These are phyloP conservation scores for Pionites leucogaster DNA, from an alignment of 2,113 vertebrate species.

Conservation along the genomic window DNA sequence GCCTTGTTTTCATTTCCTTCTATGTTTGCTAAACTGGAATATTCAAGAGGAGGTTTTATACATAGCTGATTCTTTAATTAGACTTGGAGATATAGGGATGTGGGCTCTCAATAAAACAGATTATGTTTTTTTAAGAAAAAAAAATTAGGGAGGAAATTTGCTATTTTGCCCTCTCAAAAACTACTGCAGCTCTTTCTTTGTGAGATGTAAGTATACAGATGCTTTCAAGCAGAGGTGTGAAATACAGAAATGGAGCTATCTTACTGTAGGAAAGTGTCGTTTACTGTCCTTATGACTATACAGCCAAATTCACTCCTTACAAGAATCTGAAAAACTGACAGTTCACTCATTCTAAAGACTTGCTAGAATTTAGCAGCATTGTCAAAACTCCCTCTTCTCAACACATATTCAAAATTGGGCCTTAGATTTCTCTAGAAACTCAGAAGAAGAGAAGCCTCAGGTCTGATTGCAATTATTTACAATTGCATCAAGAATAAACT, in stretches of 20 bases:
- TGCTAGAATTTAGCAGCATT: background rate
- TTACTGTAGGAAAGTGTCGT: background rate
- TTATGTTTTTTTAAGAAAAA: background rate
- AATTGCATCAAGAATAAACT: background rate
- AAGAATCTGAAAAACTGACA: background rate
- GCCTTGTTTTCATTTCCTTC: background rate
- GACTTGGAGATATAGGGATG: background rate
- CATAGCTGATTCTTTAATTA: background rate
- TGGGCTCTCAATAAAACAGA: background rate
- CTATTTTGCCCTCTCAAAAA: background rate
- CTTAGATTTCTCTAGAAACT: background rate
- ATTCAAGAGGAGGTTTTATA: background rate
- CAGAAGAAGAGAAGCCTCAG: background rate
- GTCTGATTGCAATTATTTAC: background rate
- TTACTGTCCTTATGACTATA: background rate
- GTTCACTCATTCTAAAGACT: background rate
- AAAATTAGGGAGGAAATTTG: background rate
- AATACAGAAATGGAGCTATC: background rate
- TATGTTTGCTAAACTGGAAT: background rate
- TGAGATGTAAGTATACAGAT: background rate
- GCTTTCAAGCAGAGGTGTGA: background rate
- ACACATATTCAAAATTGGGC: background rate
- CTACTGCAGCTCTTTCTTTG: background rate
- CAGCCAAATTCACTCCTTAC: background rate
- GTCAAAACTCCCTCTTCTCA: slow-evolving; percentile 7